phyloP scores from a whole-genome alignment of 2,888 invertebrate genomes.

The Drosophila diplacantha region DNA sequence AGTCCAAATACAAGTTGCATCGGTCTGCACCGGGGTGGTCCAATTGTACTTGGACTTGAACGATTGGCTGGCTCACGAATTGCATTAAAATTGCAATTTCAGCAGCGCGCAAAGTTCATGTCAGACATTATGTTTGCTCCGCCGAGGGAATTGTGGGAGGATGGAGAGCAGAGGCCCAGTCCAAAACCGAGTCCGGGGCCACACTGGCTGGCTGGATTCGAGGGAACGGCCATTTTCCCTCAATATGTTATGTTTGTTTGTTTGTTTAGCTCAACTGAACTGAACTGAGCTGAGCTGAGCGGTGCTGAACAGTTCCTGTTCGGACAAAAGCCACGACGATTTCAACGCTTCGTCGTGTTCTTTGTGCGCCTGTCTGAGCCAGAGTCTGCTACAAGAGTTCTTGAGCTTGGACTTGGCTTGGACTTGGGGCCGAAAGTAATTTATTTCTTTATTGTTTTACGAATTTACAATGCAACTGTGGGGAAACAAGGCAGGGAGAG shows the following conservation, averaged over 20 bases:
- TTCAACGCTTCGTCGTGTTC: conserved; percentile 75
- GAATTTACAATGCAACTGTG: conserved; percentile 72
- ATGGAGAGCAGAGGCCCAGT: conserved; percentile 19
- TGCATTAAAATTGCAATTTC: conserved; percentile 77
- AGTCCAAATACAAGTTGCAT: conserved; percentile 26
- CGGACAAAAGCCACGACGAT: conserved; percentile 74
- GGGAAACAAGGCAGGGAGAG: conserved; percentile 61
- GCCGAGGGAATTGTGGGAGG: conserved; percentile 36
- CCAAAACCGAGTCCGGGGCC: conserved; percentile 32
- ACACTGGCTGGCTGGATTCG: conserved; percentile 46
- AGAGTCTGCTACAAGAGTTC: conserved; percentile 57
- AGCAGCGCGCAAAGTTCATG: conserved; percentile 75
- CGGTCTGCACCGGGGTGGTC: conserved; percentile 62
- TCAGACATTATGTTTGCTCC: conserved; percentile 68
- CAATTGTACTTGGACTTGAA: conserved; percentile 72
- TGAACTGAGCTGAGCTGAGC: background rate
- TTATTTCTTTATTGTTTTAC: conserved; percentile 78
- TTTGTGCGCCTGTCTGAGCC: conserved; percentile 45
- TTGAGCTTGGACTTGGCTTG: conserved; percentile 56
- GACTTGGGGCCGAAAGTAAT: conserved; percentile 74
- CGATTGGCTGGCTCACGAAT: conserved; percentile 74
- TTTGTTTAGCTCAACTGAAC: conserved; percentile 5
- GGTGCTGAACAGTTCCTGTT: conserved; percentile 23
- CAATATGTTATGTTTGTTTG: conserved; percentile 25
- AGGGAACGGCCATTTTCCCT: conserved; percentile 45